phyloP scores from a whole-genome alignment of 1,140 invertebrate species.

The Drosophila simulans region DNA sequence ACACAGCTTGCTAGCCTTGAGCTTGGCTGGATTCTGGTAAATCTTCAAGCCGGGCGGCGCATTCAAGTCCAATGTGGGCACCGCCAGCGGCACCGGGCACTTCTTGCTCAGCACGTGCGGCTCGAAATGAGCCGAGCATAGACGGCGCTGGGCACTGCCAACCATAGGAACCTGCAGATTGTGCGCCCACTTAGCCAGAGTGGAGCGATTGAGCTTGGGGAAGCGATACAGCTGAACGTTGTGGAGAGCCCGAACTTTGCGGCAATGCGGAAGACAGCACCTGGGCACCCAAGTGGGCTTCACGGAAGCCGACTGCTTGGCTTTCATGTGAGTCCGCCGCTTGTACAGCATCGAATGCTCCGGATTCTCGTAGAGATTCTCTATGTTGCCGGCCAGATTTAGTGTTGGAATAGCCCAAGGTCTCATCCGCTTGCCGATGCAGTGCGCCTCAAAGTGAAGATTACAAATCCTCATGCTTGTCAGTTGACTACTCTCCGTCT shows the following conservation, averaged over 20 bases:
- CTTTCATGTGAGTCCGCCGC: slow-evolving; percentile 48
- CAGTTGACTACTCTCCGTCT: slow-evolving; percentile 55
- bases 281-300: slow-evolving; percentile 78
- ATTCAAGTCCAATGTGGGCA: slow-evolving; percentile 76
- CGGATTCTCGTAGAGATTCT: slow-evolving; percentile 79
- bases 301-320: slow-evolving; percentile 10
- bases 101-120: slow-evolving; percentile 75
- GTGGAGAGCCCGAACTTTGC: slow-evolving; percentile 68
- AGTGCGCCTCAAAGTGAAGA: slow-evolving; percentile 75
- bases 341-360: slow-evolving; percentile 70
- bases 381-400: slow-evolving; percentile 68
- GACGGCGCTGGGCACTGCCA: slow-evolving; percentile 69
- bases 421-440: slow-evolving; percentile 78
- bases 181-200: slow-evolving; percentile 77
- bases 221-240: slow-evolving; percentile 79
- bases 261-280: slow-evolving; percentile 75
- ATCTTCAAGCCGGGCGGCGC: slow-evolving; percentile 72
- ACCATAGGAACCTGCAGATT: slow-evolving; percentile 73
- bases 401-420: slow-evolving; percentile 79
- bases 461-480: slow-evolving; percentile 68
- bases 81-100: slow-evolving; percentile 74
- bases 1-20: slow-evolving; percentile 69
- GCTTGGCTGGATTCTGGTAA: slow-evolving; percentile 77
- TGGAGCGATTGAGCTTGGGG: slow-evolving; percentile 73
- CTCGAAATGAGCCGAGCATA: slow-evolving; percentile 78